Evolutionary conservation across 2,888 invertebrate species (phyloP).

Genomic region (Molorchus minor): DNA sequence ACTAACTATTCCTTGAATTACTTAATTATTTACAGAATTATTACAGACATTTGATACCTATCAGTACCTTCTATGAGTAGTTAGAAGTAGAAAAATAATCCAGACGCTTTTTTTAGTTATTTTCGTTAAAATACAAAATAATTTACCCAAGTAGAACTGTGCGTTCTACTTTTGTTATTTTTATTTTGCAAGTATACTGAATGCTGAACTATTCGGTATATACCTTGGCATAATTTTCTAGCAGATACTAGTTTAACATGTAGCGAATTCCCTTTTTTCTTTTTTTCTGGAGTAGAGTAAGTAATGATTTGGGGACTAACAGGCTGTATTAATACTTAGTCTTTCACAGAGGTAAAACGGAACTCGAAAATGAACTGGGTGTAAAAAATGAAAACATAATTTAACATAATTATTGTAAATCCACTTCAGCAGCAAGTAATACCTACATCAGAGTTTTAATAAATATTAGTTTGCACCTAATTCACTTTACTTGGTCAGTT

Average conservation of each 20-base stretch:
- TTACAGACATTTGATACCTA: no score
- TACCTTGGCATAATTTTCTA: slow-evolving; percentile 3
- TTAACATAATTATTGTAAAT: no score
- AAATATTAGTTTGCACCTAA: no score
- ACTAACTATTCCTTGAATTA: slow-evolving; percentile 2
- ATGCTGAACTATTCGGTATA: not conserved
- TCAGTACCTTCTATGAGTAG: no score
- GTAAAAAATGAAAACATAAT: no score
- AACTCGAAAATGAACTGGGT: no score
- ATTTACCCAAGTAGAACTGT: no score
- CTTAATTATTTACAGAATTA: slow-evolving; percentile 23
- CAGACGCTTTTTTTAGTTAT: slow-evolving; percentile 15
- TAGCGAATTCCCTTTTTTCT: slow-evolving; percentile 4
- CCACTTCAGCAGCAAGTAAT: no score
- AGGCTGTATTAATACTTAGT: no score
- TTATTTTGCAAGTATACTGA: slow-evolving; percentile 8
- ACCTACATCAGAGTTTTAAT: no score
- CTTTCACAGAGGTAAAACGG: no score
- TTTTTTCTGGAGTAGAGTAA: slow-evolving; percentile 17
- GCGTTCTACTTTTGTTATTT: not conserved
- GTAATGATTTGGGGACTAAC: slow-evolving; percentile 10
- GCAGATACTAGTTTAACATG: slow-evolving; percentile 12
- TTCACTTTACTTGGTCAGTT: no score
- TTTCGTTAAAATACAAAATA: slow-evolving; percentile 5
- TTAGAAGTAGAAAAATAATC: slow-evolving; percentile 9